Evolutionary conservation across 2,113 vertebrate species (phyloP).

Genomic region (Nesoenas mayeri): DNA sequence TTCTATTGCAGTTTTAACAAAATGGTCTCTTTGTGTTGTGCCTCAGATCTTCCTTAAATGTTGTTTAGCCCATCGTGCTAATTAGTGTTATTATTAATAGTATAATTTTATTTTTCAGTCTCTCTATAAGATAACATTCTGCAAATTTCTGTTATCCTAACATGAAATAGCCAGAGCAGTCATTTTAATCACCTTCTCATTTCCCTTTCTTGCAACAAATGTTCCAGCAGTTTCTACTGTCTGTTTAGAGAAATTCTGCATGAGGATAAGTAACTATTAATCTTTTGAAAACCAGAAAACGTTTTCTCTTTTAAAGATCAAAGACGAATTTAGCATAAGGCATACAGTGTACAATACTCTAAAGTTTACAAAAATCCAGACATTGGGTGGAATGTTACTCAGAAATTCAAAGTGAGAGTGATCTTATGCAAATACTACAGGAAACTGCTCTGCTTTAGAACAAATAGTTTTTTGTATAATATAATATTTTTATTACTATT

Average conservation of each 20-base stretch:
- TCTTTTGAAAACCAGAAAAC: background rate
- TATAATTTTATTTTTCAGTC: background rate
- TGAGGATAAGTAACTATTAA: background rate
- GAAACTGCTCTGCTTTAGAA: background rate
- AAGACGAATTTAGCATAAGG: background rate
- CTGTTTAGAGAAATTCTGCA: background rate
- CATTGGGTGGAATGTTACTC: background rate
- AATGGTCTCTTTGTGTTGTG: background rate
- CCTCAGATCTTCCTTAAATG: background rate
- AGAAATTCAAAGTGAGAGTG: background rate
- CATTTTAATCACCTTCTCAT: background rate
- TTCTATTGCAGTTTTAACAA: background rate
- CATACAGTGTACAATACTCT: background rate
- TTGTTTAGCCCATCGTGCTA: background rate
- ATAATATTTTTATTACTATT: background rate
- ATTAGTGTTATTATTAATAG: background rate
- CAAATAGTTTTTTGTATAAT: background rate
- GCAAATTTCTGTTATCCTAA: background rate
- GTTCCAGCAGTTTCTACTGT: background rate
- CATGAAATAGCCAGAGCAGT: background rate
- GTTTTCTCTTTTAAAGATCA: background rate
- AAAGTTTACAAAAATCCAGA: background rate
- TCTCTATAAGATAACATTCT: background rate
- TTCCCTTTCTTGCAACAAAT: background rate
- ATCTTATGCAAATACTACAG: background rate